phyloP scores from a whole-genome alignment of 2,797 vertebrate species.

The Pipistrellus pipistrellus region DNA sequence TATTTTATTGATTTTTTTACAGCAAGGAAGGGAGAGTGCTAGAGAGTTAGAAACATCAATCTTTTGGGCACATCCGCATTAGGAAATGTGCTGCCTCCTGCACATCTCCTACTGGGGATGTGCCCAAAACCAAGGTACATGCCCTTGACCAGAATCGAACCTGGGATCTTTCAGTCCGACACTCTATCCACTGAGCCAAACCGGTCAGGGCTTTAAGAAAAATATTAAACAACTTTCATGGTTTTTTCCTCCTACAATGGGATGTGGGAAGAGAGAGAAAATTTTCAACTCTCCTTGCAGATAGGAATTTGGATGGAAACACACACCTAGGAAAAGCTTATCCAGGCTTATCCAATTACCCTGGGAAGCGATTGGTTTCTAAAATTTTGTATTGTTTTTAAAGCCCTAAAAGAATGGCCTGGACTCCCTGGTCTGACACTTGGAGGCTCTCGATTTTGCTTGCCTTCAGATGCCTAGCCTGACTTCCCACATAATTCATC shows the following conservation, averaged over 20 bases:
- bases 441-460: background rate
- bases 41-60: no score
- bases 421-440: background rate
- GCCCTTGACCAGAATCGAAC: no score
- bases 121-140: no score
- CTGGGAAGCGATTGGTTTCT: background rate
- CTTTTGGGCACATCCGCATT: no score
- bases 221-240: background rate
- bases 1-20: no score
- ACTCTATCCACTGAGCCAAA: no score
- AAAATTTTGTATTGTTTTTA: conserved; percentile 29
- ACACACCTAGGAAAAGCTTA: conserved; percentile 1
- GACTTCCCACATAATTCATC: background rate
- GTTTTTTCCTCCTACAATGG: background rate
- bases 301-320: background rate
- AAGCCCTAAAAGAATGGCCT: background rate
- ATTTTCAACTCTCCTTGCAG: background rate
- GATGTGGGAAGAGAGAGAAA: background rate
- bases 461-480: background rate
- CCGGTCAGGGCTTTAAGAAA: background rate
- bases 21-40: no score
- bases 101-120: no score
- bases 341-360: background rate
- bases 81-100: no score
- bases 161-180: no score